A percentile compares a stretch with the other conserved stretches of the same genome.
phyloP scores from a whole-genome alignment of 2,113 vertebrate species.

The Motacilla alba region DNA sequence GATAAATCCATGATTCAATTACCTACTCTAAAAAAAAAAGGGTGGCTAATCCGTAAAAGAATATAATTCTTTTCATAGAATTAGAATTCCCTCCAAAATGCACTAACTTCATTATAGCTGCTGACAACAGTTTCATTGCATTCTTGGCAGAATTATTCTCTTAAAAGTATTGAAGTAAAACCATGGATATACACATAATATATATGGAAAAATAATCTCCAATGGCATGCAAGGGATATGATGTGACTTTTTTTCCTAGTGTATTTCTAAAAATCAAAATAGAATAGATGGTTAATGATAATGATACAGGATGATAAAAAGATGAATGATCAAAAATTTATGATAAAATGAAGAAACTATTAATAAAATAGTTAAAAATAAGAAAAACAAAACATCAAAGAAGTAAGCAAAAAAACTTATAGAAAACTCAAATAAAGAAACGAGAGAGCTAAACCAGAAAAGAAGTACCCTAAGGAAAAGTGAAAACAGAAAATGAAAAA shows the following conservation, averaged over 20 bases:
- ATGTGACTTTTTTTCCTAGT: background rate
- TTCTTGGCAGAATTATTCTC: background rate
- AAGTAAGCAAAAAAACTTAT: background rate
- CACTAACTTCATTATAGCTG: background rate
- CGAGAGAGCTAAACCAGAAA: background rate
- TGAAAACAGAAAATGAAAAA: background rate
- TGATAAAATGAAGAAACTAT: background rate
- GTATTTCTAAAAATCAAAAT: background rate
- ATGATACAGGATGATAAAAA: background rate
- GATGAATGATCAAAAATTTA: background rate
- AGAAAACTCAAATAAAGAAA: background rate
- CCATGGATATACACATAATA: too few relatives aligned
- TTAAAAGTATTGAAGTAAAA: background rate
- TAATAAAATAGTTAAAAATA: background rate
- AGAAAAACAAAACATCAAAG: background rate
- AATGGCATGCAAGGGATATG: background rate
- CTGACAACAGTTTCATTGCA: background rate
- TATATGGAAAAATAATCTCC: background rate
- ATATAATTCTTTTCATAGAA: background rate
- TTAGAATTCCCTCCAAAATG: background rate
- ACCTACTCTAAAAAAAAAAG: background rate
- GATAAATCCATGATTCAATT: background rate
- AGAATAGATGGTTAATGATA: background rate
- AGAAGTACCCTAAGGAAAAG: background rate
- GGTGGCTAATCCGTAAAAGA: background rate